A percentile compares a stretch with the other conserved stretches of the same genome.
phyloP scores from a whole-genome alignment of 2,113 vertebrate genomes.

The Isichthys henryi region DNA sequence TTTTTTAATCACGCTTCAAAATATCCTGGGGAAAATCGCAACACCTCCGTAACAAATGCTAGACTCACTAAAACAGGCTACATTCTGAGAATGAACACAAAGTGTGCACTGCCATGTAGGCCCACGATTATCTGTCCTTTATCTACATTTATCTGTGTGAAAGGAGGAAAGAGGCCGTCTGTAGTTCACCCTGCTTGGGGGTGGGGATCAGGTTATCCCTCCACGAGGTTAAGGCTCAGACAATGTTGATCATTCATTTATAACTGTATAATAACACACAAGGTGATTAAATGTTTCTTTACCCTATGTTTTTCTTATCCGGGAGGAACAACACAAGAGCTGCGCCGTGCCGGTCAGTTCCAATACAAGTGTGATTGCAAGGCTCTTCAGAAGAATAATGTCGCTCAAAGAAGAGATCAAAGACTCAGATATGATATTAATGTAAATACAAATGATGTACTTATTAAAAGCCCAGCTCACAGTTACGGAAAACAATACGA shows the following conservation, averaged over 20 bases:
- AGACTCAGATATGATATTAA: not conserved
- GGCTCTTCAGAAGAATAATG: not conserved
- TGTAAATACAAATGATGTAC: not conserved
- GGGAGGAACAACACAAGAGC: not conserved
- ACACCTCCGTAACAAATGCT: not conserved
- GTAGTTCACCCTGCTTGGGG: not conserved
- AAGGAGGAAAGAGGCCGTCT: not conserved
- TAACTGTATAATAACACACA: not conserved
- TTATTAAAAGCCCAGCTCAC: not conserved
- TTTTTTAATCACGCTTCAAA: not conserved
- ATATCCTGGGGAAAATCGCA: not conserved
- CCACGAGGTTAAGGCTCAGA: not conserved
- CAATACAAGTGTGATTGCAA: not conserved
- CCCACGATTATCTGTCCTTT: not conserved
- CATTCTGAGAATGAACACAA: not conserved
- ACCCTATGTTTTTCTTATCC: not conserved
- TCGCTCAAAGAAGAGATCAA: not conserved
- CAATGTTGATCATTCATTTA: slow-evolving; percentile 5
- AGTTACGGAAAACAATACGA: not conserved
- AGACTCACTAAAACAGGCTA: not conserved
- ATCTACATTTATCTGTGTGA: not conserved
- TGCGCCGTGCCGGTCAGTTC: not conserved
- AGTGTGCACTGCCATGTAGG: not conserved
- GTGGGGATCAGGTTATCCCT: not conserved
- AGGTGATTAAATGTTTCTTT: not conserved